Evolutionary conservation across 2,888 invertebrate genomes (phyloP), one percentile per base, ranked within the genome.

Genomic region (Lasius platythorax): DNA sequence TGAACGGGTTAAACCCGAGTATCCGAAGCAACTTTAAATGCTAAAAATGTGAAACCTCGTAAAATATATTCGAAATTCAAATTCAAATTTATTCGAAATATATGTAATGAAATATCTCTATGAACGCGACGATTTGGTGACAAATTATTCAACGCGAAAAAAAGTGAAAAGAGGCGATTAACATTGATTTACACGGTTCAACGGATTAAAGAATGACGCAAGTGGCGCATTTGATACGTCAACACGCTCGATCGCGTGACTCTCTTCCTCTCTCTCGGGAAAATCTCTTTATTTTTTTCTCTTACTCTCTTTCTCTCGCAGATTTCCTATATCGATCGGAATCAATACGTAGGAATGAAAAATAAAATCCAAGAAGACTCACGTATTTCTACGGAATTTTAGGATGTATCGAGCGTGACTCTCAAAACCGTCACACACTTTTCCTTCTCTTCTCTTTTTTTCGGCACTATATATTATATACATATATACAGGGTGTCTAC

Each of bases 221-320:
- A 58, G 58, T 43, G 40, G 3, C 30, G 28, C 12, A 30, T 74
- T 63, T 43, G 43, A 63, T 74, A 43, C 43, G 63, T 43, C 61
- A 74, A 28, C 74, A 18, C 43, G 74, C 30, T 18, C 11, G 43
- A 30, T 74, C n/a, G 74, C 74, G 61, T 63, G 74, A 74, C 43
- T 73, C 37, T 12, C 12, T 58, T 0, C 5, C 12, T 23, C 11
- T 56, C 56, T 11, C 9, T 37, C 28, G 18, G 8, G 3, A n/a
- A n/a, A n/a, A 53, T 6, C 6, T 3, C 0, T 58, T 73, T 12
- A 8, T 12, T 28, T 73, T 3, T 18, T 28, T 46, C 8, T 40
- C 8, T 6, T 18, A 2, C 18, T 61, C n/a, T 15, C n/a, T 61
- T n/a, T 15, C 12, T 2, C 40, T 18, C 8, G 30, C 40, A 61